Percentiles rank a stretch among this genome's conserved stretches.
phyloP scores from a whole-genome alignment of 2,113 vertebrate species.

The Podarcis cretensis region DNA sequence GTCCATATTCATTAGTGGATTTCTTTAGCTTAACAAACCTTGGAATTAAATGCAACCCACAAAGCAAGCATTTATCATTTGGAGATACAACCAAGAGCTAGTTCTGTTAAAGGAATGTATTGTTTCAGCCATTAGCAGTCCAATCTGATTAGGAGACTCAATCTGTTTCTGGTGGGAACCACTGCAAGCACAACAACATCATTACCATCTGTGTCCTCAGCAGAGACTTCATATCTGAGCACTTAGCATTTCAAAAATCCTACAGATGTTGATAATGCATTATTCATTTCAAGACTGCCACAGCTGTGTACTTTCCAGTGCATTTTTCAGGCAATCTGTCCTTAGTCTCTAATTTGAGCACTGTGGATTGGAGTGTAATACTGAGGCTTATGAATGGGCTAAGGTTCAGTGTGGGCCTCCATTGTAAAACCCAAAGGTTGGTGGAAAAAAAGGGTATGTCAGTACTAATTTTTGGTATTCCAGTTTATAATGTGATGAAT shows the following conservation, averaged over 20 bases:
- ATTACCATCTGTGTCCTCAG: slow-evolving; percentile 49
- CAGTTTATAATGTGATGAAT: not conserved
- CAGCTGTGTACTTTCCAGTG: slow-evolving; percentile 64
- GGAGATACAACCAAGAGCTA: not conserved
- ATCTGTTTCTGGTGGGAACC: slow-evolving; percentile 33
- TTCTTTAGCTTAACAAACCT: slow-evolving; percentile 65
- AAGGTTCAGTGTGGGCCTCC: slow-evolving; percentile 11
- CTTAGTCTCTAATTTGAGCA: slow-evolving; percentile 54
- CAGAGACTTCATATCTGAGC: slow-evolving; percentile 50
- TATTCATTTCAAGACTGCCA: slow-evolving; percentile 62
- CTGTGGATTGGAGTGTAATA: slow-evolving; percentile 28
- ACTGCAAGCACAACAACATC: slow-evolving; percentile 41
- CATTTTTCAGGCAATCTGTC: slow-evolving; percentile 64
- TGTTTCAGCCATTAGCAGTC: slow-evolving; percentile 47
- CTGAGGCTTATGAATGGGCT: slow-evolving; percentile 26
- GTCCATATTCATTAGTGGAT: slow-evolving; percentile 54
- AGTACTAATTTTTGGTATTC: not conserved
- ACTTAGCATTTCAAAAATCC: slow-evolving; percentile 67
- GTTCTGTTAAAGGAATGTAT: slow-evolving; percentile 46
- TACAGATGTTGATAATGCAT: slow-evolving; percentile 71
- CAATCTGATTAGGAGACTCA: slow-evolving; percentile 39
- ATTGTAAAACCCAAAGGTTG: slow-evolving; percentile 21
- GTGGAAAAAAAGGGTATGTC: slow-evolving; percentile 16
- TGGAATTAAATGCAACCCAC: slow-evolving; percentile 60
- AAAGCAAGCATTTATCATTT: slow-evolving; percentile 56